Base-by-base conservation (phyloP, 2,888 invertebrate species). In the Apodemia hepburni region DNA sequence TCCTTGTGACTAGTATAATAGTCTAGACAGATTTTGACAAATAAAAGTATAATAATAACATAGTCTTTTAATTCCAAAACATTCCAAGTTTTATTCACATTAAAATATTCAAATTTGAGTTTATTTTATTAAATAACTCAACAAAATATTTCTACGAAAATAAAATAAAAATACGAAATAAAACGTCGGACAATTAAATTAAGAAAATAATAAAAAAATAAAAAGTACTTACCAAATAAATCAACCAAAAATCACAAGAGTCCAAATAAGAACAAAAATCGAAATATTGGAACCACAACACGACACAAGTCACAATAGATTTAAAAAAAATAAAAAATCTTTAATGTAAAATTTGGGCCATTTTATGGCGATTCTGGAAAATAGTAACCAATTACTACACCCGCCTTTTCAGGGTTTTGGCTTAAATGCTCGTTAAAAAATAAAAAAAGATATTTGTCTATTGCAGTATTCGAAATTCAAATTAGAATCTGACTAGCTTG, bases 301-400 rank as follows among this genome's bases (percentile, higher is more conserved):
- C 89, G 85, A 77, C 90, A 87, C 90, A 81, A 79, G 72, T 73
- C 90, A 90, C 90, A 80, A 86, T 88, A 79, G 82, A 71, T 71
- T 72, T 66, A 62, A 63, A 73, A 76, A 77, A 76, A 76, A 74
- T 22, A 73, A 78, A 82, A 81, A 80, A 81, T 82, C 77, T 85
- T 79, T 75, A 76, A 77, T 70, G 71, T 77, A 74, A 69, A 68
- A 75, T 75, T 76, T 80, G 80, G 75, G 76, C 73, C 86, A 87
- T 85, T 72, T 79, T 83, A 72, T 71, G 73, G 75, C 71, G 72
- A 66, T 73, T 81, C 87, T 89, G 85, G 61, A 80, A 87, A 80
- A 78, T 73, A 74, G 65, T 70, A 68, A 69, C 74, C 75, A 68
- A 75, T 71, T 74, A 82, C 79, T 79, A 66, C 72, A 76, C 82